These are phyloP conservation scores for Brachyhypopomus gauderio DNA, from an alignment of 2,113 vertebrate species.

Conservation along the genomic window DNA sequence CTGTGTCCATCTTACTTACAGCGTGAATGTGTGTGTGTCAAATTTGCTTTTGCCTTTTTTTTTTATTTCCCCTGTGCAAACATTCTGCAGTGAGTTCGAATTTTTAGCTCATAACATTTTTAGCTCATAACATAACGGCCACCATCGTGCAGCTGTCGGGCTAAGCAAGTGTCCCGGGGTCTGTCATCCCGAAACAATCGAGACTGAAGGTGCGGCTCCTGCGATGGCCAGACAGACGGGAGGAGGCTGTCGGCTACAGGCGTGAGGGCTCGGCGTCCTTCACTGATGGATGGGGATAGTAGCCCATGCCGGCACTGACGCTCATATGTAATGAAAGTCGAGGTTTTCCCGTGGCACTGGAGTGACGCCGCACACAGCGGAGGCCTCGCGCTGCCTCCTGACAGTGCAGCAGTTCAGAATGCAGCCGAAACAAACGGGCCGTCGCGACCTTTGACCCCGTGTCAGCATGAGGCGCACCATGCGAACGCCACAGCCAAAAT, in stretches of 20 bases:
- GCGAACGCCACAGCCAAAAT: background rate
- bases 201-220: background rate
- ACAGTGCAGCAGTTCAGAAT: background rate
- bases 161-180: background rate
- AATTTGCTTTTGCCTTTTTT: background rate
- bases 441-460: background rate
- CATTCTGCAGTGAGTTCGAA: background rate
- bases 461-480: background rate
- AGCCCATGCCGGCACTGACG: background rate
- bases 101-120: slow-evolving; percentile 23
- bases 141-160: background rate
- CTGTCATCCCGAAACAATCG: background rate
- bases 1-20: background rate
- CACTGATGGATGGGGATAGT: background rate
- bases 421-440: background rate
- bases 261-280: background rate
- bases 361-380: background rate
- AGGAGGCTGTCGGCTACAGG: too few species aligned
- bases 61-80: background rate
- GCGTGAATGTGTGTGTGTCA: background rate
- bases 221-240: background rate
- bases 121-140: too few species aligned
- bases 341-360: background rate
- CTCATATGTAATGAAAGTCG: background rate
- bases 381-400: too few species aligned